phyloP scores from a whole-genome alignment of 2,797 vertebrate genomes.

The Calcarius lapponicus region DNA sequence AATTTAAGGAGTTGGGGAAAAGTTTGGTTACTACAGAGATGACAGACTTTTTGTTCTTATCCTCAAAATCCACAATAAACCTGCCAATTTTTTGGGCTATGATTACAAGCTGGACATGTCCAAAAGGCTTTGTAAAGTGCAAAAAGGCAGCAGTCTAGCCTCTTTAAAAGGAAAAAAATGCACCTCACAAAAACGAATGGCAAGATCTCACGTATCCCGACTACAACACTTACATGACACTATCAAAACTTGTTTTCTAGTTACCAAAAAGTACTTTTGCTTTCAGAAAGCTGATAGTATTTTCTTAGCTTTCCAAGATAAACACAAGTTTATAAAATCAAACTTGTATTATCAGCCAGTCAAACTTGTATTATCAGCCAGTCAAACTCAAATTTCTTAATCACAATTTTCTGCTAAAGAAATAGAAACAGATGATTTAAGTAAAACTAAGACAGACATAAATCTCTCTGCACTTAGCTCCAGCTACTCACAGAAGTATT shows the following conservation, averaged over 20 bases:
- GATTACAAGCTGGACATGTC: background rate
- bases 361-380: background rate
- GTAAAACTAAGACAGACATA: background rate
- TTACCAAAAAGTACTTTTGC: background rate
- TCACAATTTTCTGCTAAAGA: background rate
- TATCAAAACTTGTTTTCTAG: background rate
- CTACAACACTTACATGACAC: background rate
- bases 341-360: background rate
- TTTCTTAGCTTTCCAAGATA: background rate
- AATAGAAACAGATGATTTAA: background rate
- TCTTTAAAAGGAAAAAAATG: background rate
- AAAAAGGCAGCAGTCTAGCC: background rate
- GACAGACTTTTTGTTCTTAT: background rate
- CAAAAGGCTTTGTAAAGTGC: background rate
- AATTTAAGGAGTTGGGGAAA: background rate
- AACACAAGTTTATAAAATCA: background rate
- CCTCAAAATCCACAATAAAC: background rate
- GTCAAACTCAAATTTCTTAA: background rate
- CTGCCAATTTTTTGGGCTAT: background rate
- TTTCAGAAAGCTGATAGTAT: background rate
- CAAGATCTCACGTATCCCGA: background rate
- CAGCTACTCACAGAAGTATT: background rate
- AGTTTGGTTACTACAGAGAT: background rate
- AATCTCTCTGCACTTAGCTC: background rate
- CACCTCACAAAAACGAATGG: background rate